These are phyloP conservation scores for Notoglanidium macrostoma DNA, from an alignment of 2,797 vertebrate genomes.

Conservation along the genomic window DNA sequence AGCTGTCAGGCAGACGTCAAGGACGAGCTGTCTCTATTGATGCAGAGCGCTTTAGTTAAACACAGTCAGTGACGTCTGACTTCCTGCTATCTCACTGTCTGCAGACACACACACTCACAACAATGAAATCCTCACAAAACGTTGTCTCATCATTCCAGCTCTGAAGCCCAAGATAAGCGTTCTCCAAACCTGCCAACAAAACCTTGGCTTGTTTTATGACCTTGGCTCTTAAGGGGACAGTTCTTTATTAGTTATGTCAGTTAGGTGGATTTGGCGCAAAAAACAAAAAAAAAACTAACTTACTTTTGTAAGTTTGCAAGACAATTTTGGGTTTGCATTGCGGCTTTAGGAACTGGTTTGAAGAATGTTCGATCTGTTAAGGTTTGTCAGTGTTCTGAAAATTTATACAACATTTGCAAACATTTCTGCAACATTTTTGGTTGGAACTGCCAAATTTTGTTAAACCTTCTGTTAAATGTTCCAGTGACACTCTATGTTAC, in stretches of 20 bases:
- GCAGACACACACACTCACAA: constrained; percentile 61
- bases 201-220: constrained; percentile 5
- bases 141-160: constrained; percentile 56
- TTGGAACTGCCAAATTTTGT: background rate
- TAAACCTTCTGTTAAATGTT: background rate
- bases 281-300: background rate
- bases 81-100: constrained; percentile 66
- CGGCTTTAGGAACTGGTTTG: background rate
- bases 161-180: constrained; percentile 67
- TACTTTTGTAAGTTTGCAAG: background rate
- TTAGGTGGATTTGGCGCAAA: background rate
- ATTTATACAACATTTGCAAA: background rate
- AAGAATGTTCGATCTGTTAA: background rate
- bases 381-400: background rate
- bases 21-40: constrained; percentile 57
- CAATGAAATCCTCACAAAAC: constrained; percentile 65
- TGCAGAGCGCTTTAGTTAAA: constrained; percentile 57
- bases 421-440: background rate
- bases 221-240: constrained; percentile 24
- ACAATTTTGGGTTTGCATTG: background rate
- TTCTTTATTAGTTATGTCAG: background rate
- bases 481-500: background rate
- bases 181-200: constrained; percentile 56
- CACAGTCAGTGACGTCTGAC: constrained; percentile 58
- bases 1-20: constrained; percentile 56